Conservation (phyloP, 2,888 invertebrate species). For the Heliconius hortense region DNA sequence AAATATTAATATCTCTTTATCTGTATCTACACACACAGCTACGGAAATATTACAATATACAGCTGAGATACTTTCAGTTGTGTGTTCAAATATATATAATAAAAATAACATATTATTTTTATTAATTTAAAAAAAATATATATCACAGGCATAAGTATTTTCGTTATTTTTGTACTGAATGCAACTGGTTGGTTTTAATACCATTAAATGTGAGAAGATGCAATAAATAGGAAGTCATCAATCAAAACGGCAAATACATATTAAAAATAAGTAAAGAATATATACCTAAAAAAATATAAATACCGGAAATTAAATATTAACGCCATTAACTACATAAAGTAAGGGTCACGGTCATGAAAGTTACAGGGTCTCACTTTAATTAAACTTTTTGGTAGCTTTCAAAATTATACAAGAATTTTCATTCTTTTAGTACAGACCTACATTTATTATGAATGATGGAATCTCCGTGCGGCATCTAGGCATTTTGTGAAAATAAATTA, state of each 20-base stretch:
- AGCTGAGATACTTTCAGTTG: no score
- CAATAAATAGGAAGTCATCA: no score
- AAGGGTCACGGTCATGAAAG: conserved; percentile 34
- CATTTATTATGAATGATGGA: conserved; percentile 9
- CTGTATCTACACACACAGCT: background rate
- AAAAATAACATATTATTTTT: no score
- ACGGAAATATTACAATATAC: background rate
- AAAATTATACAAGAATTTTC: conserved; percentile 22
- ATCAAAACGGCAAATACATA: no score
- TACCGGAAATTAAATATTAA: conserved; percentile 30
- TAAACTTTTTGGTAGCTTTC: conserved; percentile 35
- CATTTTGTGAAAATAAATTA: background rate
- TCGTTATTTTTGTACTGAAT: no score
- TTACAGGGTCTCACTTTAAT: conserved; percentile 38
- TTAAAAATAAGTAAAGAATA: background rate
- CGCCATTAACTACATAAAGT: conserved; percentile 27
- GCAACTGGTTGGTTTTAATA: no score
- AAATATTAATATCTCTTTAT: background rate
- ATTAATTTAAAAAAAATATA: no score
- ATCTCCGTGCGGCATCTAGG: background rate
- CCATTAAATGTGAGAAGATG: no score
- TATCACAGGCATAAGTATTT: no score
- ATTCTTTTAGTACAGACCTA: conserved; percentile 23
- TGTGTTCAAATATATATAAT: no score
- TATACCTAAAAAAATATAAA: conserved; percentile 14